These are phyloP conservation scores for Asteroscopus sphinx DNA, from an alignment of 2,888 invertebrate species.

Conservation along the genomic window DNA sequence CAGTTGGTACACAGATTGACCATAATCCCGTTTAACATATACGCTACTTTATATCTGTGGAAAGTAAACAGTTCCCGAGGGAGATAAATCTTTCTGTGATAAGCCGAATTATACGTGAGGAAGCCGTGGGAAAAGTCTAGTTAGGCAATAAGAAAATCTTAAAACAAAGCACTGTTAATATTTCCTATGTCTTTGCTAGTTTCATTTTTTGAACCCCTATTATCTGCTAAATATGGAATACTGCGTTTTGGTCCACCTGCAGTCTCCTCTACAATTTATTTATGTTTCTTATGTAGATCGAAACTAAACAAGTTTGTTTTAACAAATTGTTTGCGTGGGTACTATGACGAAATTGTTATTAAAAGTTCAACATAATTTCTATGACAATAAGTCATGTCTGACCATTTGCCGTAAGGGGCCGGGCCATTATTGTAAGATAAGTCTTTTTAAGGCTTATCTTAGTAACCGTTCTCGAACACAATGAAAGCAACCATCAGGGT, in stretches of 20 bases:
- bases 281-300: background rate
- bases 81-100: too few species aligned
- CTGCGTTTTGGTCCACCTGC: background rate
- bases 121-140: too few species aligned
- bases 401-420: constrained; percentile 64
- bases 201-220: background rate
- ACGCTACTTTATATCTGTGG: too few species aligned
- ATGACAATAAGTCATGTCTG: constrained; percentile 54
- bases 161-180: too few species aligned
- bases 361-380: constrained; percentile 40
- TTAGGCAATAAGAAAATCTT: too few species aligned
- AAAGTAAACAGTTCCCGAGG: too few species aligned
- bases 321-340: background rate
- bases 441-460: constrained; percentile 72
- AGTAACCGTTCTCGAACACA: constrained; percentile 71
- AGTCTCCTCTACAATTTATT: background rate
- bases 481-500: constrained; percentile 64
- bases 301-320: constrained; percentile 1
- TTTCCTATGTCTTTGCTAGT: background rate
- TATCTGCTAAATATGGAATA: background rate
- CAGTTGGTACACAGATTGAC: too few species aligned
- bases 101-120: too few species aligned
- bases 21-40: too few species aligned
- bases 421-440: constrained; percentile 52
- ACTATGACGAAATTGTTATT: constrained; percentile 33